Evolutionary conservation across 2,888 invertebrate genomes (phyloP), one percentile per base, ranked within the genome.

Genomic region (Morinoia aosen): DNA sequence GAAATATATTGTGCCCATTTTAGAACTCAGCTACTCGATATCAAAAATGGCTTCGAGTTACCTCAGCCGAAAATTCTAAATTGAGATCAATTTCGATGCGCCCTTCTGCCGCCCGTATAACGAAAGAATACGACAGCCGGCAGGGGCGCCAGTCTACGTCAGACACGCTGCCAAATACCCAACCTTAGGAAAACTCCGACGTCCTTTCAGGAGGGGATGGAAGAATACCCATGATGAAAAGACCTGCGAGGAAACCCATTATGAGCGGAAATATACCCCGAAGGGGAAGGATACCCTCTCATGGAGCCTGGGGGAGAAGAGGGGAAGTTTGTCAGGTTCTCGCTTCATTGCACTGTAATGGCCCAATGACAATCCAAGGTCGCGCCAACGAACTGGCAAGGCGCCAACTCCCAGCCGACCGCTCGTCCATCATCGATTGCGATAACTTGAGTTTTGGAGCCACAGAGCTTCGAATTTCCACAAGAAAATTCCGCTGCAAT

Each of bases 371-470:
- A 90, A 90, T 90, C 40, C 90, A 40, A 90, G 90, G 90, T 48
- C 90, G 48, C 90, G 48, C 40, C 90, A 40, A 90, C 90, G 90
- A 90, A 90, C 90, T 90, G 90, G 90, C 90, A 90, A 19, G 40
- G 90, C 90, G 90, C 90, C 90, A 90, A 90, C 90, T 39, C 90
- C 8, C 12, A 12, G 90, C 33, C 33, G 76, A 76, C 76, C 76
- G 76, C 90, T 40, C 90, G 90, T 90, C 90, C 90, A 48, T 90
- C 90, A 90, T 90, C 90, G 90, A 90, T 90, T 90, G 90, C 48
- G 90, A 90, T 90, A 90, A 90, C 90, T 14, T 39, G 90, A 90
- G 40, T 39, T 48, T 40, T 11, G 90, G 19, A 90, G 48, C 90
- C 40, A 48, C 90, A 2, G 90, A 40, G 90, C 40, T 40, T 90